Evolutionary conservation across 2,113 vertebrate species (phyloP), one percentile per base, ranked within the genome.

Genomic region (Cranoglanis bouderius): DNA sequence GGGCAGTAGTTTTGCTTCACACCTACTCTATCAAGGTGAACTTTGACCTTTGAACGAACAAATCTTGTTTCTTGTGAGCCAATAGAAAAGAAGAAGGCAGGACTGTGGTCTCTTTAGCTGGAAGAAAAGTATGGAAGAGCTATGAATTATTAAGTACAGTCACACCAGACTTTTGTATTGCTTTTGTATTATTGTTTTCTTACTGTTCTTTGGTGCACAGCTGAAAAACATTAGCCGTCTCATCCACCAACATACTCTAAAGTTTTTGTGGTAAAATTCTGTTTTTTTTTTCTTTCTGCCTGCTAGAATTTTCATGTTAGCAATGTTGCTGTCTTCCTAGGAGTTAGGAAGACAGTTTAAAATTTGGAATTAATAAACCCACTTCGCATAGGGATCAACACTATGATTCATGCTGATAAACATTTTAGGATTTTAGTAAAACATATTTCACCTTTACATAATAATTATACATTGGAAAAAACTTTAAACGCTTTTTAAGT

Each of bases 321-420:
- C 24, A 63, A 14, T 67, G 1, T 67, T 35, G 55, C 55, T 57
- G 19, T 57, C 55, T 57, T 57, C 55, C 1, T 4, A 4, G 19
- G 55, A 19, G 55, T 57, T 57, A 57, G 29, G 65, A 67, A 67
- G n/a, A 14, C 65, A 32, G n/a, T 72, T 85, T 55, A 63, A 63
- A 55, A 35, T 72, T 53, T 53, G 67, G 65, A 53, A 35, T 85
- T 24, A 67, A 85, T n/a, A 35, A 72, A 72, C 26, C 35, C 84
- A 40, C 35, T 51, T n/a, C 26, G 3, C 26, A n/a, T 67, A 4
- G n/a, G 16, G 21, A 26, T 85, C 49, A 57, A 72, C 61, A 35
- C 51, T 85, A 57, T 38, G 18, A 72, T 51, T 74, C 9, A 24
- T 74, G 46, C 43, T 55, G 51, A 74, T 85, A 67, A 85, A 72